Evolutionary conservation across 1,140 invertebrate genomes (phyloP).

Genomic region (Paramacrobiotus metropolitanus): DNA sequence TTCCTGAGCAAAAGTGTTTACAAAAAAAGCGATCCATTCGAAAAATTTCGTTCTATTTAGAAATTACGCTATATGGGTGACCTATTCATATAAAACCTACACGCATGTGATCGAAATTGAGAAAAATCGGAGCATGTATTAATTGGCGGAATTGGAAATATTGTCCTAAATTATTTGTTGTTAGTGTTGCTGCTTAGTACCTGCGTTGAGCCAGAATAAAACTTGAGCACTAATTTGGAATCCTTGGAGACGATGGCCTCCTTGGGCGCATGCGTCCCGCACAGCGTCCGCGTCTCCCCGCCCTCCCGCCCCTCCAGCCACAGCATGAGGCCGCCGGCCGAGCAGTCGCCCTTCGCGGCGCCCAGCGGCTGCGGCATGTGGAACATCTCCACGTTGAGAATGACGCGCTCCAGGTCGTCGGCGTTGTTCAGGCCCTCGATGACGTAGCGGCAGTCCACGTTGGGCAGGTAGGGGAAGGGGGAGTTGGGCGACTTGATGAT

Average conservation of each 20-base stretch:
- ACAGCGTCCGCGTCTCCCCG: background rate
- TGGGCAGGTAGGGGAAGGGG: conserved; percentile 72
- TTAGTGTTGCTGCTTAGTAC: too few species aligned
- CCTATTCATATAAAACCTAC: too few species aligned
- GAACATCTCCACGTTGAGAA: conserved; percentile 60
- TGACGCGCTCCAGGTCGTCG: conserved; percentile 74
- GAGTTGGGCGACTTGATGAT: conserved; percentile 81
- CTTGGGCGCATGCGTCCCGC: background rate
- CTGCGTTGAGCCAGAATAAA: conserved; percentile 2
- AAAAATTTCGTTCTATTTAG: too few species aligned
- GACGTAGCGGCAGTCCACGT: conserved; percentile 87
- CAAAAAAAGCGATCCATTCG: too few species aligned
- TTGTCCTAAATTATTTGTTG: too few species aligned
- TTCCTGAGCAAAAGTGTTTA: too few species aligned
- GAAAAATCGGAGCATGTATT: too few species aligned
- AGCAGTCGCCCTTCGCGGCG: background rate
- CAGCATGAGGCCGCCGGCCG: background rate
- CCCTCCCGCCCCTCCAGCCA: background rate
- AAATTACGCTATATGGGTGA: too few species aligned
- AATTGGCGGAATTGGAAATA: too few species aligned
- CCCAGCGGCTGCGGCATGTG: conserved; percentile 38
- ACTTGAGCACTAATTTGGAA: background rate
- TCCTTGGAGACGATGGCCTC: background rate
- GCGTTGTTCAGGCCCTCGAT: conserved; percentile 87
- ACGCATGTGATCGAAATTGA: too few species aligned